Conservation (phyloP, 2,888 invertebrate species). For the Phaedon cochleariae region DNA sequence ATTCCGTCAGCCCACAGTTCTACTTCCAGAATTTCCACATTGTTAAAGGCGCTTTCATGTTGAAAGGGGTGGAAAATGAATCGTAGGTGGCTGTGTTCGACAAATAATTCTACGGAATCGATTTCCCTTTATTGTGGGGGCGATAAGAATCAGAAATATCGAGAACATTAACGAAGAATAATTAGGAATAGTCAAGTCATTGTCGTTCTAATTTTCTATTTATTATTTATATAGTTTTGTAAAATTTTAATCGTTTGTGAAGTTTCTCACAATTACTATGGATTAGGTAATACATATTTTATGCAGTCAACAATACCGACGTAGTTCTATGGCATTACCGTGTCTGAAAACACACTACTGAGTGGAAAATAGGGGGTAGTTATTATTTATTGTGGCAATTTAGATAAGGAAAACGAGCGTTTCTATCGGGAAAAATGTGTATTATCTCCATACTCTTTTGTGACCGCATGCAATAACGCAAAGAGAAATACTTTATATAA, state of each 20-base stretch:
- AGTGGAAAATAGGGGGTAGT: slow-evolving; percentile 1
- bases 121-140: background rate
- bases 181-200: too few species aligned
- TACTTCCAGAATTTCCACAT: background rate
- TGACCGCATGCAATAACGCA: too few species aligned
- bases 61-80: background rate
- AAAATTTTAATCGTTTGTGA: too few species aligned
- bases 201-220: too few species aligned
- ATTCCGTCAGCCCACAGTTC: too few species aligned
- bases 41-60: background rate
- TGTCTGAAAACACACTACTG: background rate
- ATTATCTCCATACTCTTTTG: too few species aligned
- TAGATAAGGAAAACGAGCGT: slow-evolving; percentile 11
- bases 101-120: background rate
- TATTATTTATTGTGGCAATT: slow-evolving; percentile 18
- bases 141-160: background rate
- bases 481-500: background rate
- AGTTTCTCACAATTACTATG: too few species aligned
- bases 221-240: too few species aligned
- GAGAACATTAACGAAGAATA: background rate
- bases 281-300: background rate
- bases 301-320: too few species aligned
- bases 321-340: too few species aligned
- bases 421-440: too few species aligned
- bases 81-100: background rate